Evolutionary conservation across 2,888 invertebrate species (phyloP).

Genomic region (Zhengitettix transpicula): DNA sequence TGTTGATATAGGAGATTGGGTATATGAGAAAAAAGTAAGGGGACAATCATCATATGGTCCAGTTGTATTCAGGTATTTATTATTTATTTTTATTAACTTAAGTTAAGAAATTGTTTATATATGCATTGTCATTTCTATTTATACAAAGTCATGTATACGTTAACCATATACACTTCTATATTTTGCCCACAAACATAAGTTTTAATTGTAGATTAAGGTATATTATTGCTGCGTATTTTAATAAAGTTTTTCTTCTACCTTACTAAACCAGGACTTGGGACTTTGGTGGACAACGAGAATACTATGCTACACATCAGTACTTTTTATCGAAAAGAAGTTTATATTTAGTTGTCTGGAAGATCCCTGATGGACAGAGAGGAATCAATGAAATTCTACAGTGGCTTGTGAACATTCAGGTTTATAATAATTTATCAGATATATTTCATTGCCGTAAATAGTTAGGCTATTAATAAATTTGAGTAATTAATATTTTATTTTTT

Average conservation of each 20-base stretch:
- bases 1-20: constrained; percentile 92
- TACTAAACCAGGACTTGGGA: constrained; percentile 70
- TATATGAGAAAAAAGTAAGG: constrained; percentile 69
- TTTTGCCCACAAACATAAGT: no score
- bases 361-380: constrained; percentile 80
- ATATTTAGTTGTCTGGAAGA: constrained; percentile 89
- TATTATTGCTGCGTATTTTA: no score
- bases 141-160: no score
- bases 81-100: no score
- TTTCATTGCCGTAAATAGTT: not conserved
- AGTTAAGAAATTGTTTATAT: no score
- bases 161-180: no score
- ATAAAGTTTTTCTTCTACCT: no score
- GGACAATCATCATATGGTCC: constrained; percentile 61
- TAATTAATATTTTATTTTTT: not conserved
- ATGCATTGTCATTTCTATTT: no score
- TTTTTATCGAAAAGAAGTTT: constrained; percentile 89
- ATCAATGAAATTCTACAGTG: constrained; percentile 83
- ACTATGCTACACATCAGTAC: constrained; percentile 97
- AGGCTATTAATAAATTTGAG: not conserved
- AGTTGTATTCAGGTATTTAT: constrained; percentile 46
- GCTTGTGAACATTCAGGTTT: constrained; percentile 82
- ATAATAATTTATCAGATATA: constrained; percentile 15
- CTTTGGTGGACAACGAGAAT: constrained; percentile 95
- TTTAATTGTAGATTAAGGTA: no score